Percentiles rank a stretch among this genome's conserved stretches.
These are phyloP conservation scores for Phrynocephalus guinanensis DNA, from an alignment of 2,797 vertebrate genomes.

Conservation along the genomic window DNA sequence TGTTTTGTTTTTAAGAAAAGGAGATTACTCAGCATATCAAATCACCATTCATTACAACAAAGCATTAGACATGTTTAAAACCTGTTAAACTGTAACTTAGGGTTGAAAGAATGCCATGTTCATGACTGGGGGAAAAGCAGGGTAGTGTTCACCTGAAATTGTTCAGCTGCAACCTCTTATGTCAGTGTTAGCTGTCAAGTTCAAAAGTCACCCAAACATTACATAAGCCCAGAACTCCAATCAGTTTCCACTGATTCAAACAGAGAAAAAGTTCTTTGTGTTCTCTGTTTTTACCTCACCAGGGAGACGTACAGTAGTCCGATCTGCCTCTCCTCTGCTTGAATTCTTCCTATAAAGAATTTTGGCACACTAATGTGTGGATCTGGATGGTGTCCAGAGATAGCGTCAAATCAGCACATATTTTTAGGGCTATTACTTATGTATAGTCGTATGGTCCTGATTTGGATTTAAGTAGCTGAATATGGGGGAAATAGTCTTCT, in stretches of 20 bases:
- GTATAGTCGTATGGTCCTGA: not conserved
- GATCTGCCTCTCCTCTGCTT: not conserved
- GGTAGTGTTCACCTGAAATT: conserved; percentile 43
- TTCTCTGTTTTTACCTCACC: not conserved
- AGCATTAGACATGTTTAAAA: conserved; percentile 58
- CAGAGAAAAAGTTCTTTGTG: not conserved
- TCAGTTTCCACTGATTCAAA: not conserved
- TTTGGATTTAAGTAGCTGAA: not conserved
- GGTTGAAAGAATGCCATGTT: conserved; percentile 45
- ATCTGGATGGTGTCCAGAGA: not conserved
- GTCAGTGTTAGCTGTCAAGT: conserved; percentile 17
- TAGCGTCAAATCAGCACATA: not conserved
- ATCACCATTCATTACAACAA: conserved; percentile 34
- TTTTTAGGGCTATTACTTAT: not conserved
- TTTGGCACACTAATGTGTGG: not conserved
- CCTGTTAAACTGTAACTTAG: conserved; percentile 43
- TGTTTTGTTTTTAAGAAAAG: conserved; percentile 49
- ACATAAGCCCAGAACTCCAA: conserved; percentile 30
- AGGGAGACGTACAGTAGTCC: no score
- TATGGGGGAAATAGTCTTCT: not conserved
- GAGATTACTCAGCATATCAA: conserved; percentile 51
- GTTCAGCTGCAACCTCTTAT: conserved; percentile 33
- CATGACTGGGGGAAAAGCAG: conserved; percentile 27
- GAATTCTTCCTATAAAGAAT: not conserved
- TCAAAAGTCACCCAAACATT: conserved; percentile 28